Percentiles rank a stretch among this genome's conserved stretches.
These are phyloP conservation scores for Grammomys dolichurus DNA, from an alignment of 2,113 vertebrate species.

Conservation along the genomic window DNA sequence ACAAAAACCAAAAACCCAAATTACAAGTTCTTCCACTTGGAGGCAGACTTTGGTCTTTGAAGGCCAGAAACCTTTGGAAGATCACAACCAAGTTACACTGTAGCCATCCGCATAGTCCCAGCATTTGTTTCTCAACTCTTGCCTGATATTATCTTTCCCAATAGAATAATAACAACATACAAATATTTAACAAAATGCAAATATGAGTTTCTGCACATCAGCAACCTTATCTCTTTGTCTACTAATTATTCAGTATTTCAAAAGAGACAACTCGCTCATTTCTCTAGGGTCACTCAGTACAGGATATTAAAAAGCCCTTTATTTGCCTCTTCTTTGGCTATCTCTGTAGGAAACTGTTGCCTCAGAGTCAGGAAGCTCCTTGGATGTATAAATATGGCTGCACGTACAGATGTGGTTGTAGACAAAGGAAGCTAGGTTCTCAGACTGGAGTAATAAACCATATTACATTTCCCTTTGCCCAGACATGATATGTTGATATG, in stretches of 20 bases:
- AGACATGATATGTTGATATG: neutral
- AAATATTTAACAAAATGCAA: constrained; percentile 15
- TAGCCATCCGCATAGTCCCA: neutral
- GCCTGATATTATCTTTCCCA: neutral
- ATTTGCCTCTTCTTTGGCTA: neutral
- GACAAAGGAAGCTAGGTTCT: neutral
- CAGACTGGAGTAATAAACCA: neutral
- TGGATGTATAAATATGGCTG: neutral
- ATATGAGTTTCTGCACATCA: constrained; percentile 5
- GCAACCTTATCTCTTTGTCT: constrained; percentile 29
- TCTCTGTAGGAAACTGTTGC: constrained; percentile 25
- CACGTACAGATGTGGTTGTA: neutral
- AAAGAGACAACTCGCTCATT: constrained; percentile 14
- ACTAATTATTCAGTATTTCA: constrained; percentile 54
- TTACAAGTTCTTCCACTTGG: neutral
- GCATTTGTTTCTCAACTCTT: constrained; percentile 27
- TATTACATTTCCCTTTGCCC: neutral
- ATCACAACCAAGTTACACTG: constrained; percentile 25
- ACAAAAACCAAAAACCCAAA: neutral
- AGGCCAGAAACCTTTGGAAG: constrained; percentile 11
- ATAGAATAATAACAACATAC: constrained; percentile 1
- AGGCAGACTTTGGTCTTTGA: neutral
- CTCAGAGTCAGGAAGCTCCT: neutral
- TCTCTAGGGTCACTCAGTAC: constrained; percentile 19
- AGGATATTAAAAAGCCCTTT: constrained; percentile 45